Conservation (phyloP, 2,888 invertebrate species). For the Aphidoletes aphidimyza region DNA sequence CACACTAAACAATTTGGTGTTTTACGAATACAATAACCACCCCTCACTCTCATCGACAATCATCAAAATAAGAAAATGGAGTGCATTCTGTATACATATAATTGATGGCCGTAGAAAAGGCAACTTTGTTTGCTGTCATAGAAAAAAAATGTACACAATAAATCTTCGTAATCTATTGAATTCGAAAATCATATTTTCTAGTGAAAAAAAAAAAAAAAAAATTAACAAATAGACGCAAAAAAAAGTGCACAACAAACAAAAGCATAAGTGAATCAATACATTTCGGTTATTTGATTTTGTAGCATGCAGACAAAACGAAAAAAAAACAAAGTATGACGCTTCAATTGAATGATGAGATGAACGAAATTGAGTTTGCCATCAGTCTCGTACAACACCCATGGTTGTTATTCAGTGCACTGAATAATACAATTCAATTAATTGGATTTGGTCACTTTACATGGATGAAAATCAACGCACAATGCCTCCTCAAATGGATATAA, state of each 20-base stretch:
- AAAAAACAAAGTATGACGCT: no score
- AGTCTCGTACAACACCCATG: neutral
- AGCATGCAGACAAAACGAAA: no score
- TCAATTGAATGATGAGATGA: no score
- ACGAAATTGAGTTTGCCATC: neutral
- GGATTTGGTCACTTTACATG: neutral
- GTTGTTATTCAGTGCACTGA: no score
- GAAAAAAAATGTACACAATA: neutral
- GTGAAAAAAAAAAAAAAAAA: neutral
- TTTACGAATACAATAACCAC: neutral
- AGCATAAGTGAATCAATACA: no score
- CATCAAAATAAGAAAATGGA: neutral
- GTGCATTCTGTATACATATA: neutral
- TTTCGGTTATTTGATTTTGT: no score
- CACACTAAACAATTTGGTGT: neutral
- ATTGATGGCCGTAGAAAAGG: neutral
- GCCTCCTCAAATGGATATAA: neutral
- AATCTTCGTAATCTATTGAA: slow-evolving; percentile 6
- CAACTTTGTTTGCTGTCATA: slow-evolving; percentile 35
- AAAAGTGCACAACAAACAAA: no score
- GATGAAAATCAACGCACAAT: neutral
- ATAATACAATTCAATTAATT: slow-evolving; percentile 19
- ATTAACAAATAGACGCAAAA: neutral
- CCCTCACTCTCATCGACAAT: no score
- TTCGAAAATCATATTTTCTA: neutral